Evolutionary conservation across 2,888 invertebrate genomes (phyloP).

Genomic region (Anagyrus pseudococci): DNA sequence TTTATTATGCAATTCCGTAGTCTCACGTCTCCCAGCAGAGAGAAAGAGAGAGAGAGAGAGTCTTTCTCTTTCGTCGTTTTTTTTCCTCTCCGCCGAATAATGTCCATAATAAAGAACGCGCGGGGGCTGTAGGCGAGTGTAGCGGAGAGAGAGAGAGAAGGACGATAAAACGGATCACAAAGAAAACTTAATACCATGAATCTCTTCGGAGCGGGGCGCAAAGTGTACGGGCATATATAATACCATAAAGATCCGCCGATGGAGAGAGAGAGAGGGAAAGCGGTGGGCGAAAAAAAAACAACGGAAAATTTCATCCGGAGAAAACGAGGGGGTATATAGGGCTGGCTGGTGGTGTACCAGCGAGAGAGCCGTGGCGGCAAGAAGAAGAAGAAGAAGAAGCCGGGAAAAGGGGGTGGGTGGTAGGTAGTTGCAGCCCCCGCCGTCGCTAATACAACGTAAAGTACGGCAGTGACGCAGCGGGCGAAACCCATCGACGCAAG

Average conservation of each 20-base stretch:
- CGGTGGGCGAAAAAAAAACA: slow-evolving; percentile 12
- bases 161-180: slow-evolving; percentile 25
- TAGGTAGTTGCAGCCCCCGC: slow-evolving; percentile 15
- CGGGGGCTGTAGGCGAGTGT: too few species aligned
- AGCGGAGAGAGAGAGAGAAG: neutral
- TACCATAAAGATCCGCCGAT: slow-evolving; percentile 2
- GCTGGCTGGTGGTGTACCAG: too few species aligned
- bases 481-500: slow-evolving; percentile 56
- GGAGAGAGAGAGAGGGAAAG: neutral
- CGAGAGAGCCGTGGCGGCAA: too few species aligned
- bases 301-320: slow-evolving; percentile 28
- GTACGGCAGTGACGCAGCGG: slow-evolving; percentile 41
- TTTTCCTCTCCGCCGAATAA: slow-evolving; percentile 6
- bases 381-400: too few species aligned
- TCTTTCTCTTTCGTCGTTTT: too few species aligned
- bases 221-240: neutral
- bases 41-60: too few species aligned
- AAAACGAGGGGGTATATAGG: slow-evolving; percentile 6
- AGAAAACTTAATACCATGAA: slow-evolving; percentile 30
- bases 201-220: slow-evolving; percentile 5
- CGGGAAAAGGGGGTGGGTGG: too few species aligned
- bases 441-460: slow-evolving; percentile 42
- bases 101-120: slow-evolving; percentile 19
- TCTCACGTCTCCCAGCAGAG: neutral
- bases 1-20: slow-evolving; percentile 3